phyloP scores from a whole-genome alignment of 2,888 invertebrate genomes.

The Cylloceria caligata region DNA sequence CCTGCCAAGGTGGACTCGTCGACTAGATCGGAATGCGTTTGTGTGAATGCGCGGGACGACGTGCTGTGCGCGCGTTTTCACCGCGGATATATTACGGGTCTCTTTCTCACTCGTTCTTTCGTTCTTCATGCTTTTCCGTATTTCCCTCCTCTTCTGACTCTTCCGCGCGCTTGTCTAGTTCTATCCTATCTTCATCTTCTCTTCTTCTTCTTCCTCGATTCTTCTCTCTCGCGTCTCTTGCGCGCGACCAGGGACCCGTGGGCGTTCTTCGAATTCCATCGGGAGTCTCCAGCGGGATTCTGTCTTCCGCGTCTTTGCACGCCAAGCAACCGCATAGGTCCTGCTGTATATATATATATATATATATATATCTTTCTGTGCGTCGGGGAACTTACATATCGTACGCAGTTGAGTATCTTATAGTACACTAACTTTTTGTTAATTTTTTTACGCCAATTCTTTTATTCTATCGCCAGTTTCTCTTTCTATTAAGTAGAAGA shows the following conservation, averaged over 20 bases:
- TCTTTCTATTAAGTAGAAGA: too few species aligned
- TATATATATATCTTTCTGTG: background rate
- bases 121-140: constrained; percentile 7
- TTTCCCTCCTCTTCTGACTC: background rate
- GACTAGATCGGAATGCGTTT: constrained; percentile 76
- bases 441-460: background rate
- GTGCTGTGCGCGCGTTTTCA: constrained; percentile 52
- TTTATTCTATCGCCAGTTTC: too few species aligned
- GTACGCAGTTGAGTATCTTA: background rate
- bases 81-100: constrained; percentile 24
- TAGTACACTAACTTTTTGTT: background rate
- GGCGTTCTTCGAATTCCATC: constrained; percentile 69
- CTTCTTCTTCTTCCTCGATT: constrained; percentile 4
- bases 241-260: constrained; percentile 52
- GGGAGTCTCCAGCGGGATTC: constrained; percentile 69
- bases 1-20: constrained; percentile 68
- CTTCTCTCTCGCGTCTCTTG: constrained; percentile 6
- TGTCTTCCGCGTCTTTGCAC: constrained; percentile 70
- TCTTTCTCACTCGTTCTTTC: constrained; percentile 25
- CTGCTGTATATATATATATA: background rate
- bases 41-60: constrained; percentile 71
- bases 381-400: constrained; percentile 35
- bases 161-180: constrained; percentile 47
- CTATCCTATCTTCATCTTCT: constrained; percentile 42
- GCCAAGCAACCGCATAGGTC: constrained; percentile 25